Conservation (phyloP, 2,797 vertebrate genomes). For the Melanotaenia maccullochi region DNA sequence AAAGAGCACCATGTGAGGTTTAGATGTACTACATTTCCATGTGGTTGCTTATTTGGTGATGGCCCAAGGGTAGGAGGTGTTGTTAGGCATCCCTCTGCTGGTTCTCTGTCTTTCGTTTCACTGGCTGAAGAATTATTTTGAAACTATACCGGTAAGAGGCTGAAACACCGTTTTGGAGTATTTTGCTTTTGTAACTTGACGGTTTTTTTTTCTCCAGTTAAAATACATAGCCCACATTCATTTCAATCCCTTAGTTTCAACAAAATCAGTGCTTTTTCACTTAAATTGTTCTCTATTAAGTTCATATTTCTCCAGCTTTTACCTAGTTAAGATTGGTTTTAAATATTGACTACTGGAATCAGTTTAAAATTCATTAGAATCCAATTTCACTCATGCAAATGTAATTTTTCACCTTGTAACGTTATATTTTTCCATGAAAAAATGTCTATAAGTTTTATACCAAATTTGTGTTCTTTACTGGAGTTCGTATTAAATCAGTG, state of each 20-base stretch:
- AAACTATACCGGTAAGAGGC: neutral
- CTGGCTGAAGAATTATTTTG: neutral
- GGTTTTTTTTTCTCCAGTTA: too few species aligned
- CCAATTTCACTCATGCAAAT: neutral
- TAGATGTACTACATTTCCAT: neutral
- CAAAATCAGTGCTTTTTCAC: too few species aligned
- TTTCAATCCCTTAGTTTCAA: too few species aligned
- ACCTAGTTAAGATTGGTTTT: too few species aligned
- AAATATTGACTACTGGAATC: too few species aligned
- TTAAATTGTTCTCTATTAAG: too few species aligned
- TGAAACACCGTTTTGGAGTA: neutral
- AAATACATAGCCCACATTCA: too few species aligned
- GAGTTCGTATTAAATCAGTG: neutral
- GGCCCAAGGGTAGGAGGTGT: slow-evolving; percentile 1
- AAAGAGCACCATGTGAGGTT: neutral
- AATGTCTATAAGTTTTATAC: neutral
- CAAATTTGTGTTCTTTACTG: neutral
- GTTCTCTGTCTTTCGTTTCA: neutral
- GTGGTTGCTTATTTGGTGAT: neutral
- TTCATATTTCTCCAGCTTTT: too few species aligned
- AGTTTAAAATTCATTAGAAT: too few species aligned
- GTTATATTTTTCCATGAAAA: neutral
- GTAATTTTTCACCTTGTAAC: neutral
- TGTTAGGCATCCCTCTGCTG: neutral
- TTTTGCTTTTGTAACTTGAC: neutral